These are phyloP conservation scores for Lasius fuliginosus DNA, from an alignment of 2,888 invertebrate genomes.

Conservation along the genomic window DNA sequence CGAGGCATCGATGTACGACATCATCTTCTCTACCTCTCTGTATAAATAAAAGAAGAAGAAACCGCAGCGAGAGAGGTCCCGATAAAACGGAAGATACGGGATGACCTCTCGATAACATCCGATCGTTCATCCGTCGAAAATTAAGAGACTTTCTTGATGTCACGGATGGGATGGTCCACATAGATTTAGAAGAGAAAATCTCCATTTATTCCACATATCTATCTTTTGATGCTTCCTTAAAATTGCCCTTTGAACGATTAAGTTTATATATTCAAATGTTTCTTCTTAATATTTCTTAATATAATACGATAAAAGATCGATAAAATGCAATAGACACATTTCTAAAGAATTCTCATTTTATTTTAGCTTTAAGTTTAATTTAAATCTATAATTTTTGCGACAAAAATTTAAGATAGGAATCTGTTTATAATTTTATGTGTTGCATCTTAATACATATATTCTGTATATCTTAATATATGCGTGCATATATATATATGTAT, in stretches of 20 bases:
- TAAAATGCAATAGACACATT: background rate
- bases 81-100: slow-evolving; percentile 72
- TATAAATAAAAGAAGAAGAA: slow-evolving; percentile 61
- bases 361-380: background rate
- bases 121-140: slow-evolving; percentile 61
- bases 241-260: background rate
- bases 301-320: background rate
- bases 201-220: background rate
- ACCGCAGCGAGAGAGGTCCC: slow-evolving; percentile 60
- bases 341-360: background rate
- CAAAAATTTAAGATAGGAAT: background rate
- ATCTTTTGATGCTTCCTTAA: background rate
- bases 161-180: slow-evolving; percentile 61
- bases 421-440: background rate
- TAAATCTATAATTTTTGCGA: background rate
- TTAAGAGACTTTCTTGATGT: slow-evolving; percentile 41
- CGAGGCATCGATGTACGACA: background rate
- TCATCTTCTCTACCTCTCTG: slow-evolving; percentile 45
- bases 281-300: background rate
- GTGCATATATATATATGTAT: no score
- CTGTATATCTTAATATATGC: background rate
- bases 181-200: slow-evolving; percentile 59
- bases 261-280: background rate
- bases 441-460: background rate
- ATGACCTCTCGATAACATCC: slow-evolving; percentile 80